phyloP scores from a whole-genome alignment of 2,888 invertebrate genomes.

The Nomada hirtipes region DNA sequence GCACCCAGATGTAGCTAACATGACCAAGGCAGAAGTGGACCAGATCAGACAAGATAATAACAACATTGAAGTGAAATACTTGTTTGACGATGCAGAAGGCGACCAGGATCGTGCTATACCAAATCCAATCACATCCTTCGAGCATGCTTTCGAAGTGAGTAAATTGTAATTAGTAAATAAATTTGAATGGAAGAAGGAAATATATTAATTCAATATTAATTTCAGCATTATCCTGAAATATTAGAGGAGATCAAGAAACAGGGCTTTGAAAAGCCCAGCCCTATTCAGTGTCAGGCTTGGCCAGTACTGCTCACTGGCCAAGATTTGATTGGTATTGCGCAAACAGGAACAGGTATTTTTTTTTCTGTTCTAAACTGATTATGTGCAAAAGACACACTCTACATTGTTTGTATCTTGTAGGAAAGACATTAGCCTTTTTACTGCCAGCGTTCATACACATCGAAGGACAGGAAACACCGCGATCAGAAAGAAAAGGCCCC shows the following conservation, averaged over 20 bases:
- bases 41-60: constrained; percentile 88
- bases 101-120: constrained; percentile 85
- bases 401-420: constrained; percentile 80
- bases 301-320: constrained; percentile 95
- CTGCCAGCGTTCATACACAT: constrained; percentile 97
- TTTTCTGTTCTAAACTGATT: too few species aligned
- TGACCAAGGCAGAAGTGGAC: constrained; percentile 88
- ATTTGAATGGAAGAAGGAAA: not conserved
- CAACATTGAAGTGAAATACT: constrained; percentile 90
- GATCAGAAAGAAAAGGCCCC: constrained; percentile 91
- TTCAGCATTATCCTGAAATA: constrained; percentile 91
- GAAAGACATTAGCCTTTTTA: constrained; percentile 97
- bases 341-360: constrained; percentile 91
- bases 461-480: constrained; percentile 92
- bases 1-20: constrained; percentile 88
- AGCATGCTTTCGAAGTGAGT: constrained; percentile 86
- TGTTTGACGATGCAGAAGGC: constrained; percentile 86
- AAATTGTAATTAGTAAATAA: not conserved
- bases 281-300: constrained; percentile 98
- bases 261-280: constrained; percentile 93
- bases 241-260: constrained; percentile 92
- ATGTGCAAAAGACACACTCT: not conserved
- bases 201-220: constrained; percentile 7
- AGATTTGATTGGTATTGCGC: constrained; percentile 98
- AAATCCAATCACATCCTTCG: constrained; percentile 92